These are phyloP conservation scores for Myiagra hebetior DNA, from an alignment of 2,113 vertebrate species.

Conservation along the genomic window DNA sequence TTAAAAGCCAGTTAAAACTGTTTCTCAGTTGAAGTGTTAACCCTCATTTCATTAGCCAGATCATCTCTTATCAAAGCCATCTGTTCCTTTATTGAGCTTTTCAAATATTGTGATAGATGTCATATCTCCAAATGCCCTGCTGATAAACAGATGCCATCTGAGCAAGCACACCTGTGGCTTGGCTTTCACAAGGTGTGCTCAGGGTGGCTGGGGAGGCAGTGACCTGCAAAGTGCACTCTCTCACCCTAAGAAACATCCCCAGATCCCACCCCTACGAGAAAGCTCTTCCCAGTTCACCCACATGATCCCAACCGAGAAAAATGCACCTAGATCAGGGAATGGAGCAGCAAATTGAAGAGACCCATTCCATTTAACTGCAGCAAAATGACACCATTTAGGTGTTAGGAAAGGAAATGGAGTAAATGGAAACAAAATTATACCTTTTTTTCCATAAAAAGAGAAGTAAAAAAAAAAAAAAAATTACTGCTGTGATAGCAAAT, in stretches of 20 bases:
- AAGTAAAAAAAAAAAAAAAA: neutral
- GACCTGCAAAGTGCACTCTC: neutral
- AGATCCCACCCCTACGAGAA: neutral
- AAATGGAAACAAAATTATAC: neutral
- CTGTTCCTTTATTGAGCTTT: neutral
- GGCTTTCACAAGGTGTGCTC: neutral
- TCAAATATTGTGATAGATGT: conserved; percentile 26
- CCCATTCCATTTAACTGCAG: neutral
- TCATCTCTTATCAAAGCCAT: neutral
- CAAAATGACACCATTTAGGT: neutral
- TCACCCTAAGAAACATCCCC: neutral
- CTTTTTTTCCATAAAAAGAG: neutral
- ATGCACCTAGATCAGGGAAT: neutral
- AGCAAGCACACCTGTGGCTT: neutral
- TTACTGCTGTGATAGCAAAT: neutral
- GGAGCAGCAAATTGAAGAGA: neutral
- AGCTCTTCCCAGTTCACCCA: neutral
- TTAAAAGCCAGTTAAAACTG: neutral
- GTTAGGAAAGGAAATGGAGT: neutral
- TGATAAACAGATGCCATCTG: neutral
- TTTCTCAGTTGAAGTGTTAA: neutral
- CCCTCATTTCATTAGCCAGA: neutral
- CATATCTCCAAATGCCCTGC: neutral
- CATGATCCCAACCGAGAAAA: neutral
- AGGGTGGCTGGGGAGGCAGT: neutral